Evolutionary conservation across 1,140 invertebrate species (phyloP), one percentile per base, ranked within the genome.

Genomic region (Globodera ellingtonae): DNA sequence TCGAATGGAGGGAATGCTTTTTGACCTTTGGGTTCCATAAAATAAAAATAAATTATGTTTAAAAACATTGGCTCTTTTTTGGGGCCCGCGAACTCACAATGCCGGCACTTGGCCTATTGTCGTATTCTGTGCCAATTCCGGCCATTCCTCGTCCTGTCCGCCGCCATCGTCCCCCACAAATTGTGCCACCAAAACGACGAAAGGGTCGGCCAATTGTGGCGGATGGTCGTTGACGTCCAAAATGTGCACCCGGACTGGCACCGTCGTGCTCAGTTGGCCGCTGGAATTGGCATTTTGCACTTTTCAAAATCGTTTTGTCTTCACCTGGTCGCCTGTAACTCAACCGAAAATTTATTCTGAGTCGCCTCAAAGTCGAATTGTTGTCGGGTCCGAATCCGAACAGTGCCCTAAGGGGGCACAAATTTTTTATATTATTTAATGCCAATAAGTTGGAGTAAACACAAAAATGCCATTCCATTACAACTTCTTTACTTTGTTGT

Each of bases 291-390:
- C 67, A 70, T 10, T 15, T 15, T 35, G 67, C 24, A 47, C 10
- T 4, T 35, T 70, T 7, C 44, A 21, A 78, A 78, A 47, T 70
- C n/a, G n/a, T n/a, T 24, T 81, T 5, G 59, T 80, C 76, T 65
- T 82, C 71, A 80, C 81, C 82, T 82, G 82, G 56, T 56, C 4
- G 87, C 87, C 74, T 88, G 88, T 24, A 88, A 35, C 73, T 88
- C 86, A 18, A 88, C 70, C 35, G 75, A 75, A 72, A 86, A 88
- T 66, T 83, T 81, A 75, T 89, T 89, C 3, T 74, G 82, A 35
- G 82, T 85, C 15, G 88, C 85, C 79, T 88, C 87, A 62, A 85
- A 88, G 72, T 88, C 87, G 73, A 88, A 89, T 67, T 88, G 86
- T 15, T 76, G 70, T 62, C 88, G 72, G 9, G 84, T 84, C 24